phyloP scores from a whole-genome alignment of 2,797 vertebrate species.

The Mormyrus proboscirostris region DNA sequence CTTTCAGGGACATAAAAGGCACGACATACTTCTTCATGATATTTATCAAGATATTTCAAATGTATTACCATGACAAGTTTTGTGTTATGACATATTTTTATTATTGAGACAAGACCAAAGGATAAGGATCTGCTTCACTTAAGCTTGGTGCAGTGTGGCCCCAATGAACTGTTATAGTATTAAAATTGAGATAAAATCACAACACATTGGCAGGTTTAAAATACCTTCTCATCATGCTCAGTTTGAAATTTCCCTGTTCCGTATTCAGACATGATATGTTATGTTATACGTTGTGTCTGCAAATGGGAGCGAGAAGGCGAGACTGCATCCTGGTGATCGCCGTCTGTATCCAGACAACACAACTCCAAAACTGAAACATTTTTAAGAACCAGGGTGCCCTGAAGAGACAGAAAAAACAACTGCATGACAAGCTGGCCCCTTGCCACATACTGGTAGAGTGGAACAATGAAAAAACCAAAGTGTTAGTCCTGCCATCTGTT shows the following conservation, averaged over 20 bases:
- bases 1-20: not conserved
- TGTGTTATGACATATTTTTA: not conserved
- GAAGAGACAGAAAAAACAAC: conserved; percentile 31
- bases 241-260: not conserved
- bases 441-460: conserved; percentile 30
- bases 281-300: not conserved
- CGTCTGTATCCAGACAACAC: not conserved
- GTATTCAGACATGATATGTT: not conserved
- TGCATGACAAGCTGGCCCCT: conserved; percentile 31
- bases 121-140: not conserved
- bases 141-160: not conserved
- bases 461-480: conserved; percentile 27
- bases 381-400: not conserved
- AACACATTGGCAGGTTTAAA: not conserved
- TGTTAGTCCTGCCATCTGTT: conserved; percentile 44
- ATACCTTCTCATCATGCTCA: not conserved
- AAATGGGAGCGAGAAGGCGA: not conserved
- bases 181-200: not conserved
- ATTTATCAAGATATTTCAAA: not conserved
- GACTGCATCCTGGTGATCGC: not conserved
- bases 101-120: not conserved
- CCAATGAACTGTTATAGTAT: not conserved
- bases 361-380: not conserved
- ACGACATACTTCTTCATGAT: not conserved
- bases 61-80: not conserved